phyloP scores from a whole-genome alignment of 2,888 invertebrate species.

The Leptopilina drosophilae region DNA sequence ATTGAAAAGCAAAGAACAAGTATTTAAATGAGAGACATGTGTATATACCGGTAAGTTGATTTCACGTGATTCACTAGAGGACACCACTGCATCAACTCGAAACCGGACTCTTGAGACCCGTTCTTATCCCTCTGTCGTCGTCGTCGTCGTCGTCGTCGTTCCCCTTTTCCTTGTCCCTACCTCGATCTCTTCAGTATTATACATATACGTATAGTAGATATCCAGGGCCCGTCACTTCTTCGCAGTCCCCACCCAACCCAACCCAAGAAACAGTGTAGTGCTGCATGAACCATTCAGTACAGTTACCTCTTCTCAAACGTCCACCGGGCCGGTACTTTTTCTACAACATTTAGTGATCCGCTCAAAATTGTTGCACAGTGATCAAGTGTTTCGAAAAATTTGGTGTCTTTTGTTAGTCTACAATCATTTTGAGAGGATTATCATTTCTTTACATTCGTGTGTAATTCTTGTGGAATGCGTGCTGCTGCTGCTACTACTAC shows the following conservation, averaged over 20 bases:
- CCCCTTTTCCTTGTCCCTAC: slow-evolving; percentile 44
- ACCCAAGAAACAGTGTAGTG: slow-evolving; percentile 54
- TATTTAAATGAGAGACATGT: slow-evolving; percentile 68
- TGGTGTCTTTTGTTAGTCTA: too few species aligned
- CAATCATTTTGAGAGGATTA: too few species aligned
- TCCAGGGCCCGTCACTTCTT: slow-evolving; percentile 49
- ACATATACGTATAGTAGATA: not conserved
- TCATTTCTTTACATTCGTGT: too few species aligned
- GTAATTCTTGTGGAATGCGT: too few species aligned
- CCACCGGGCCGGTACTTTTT: not conserved
- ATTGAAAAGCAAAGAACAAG: slow-evolving; percentile 68
- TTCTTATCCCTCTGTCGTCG: slow-evolving; percentile 23
- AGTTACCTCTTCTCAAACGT: slow-evolving; percentile 47
- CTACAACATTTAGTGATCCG: too few species aligned
- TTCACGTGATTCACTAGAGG: slow-evolving; percentile 66
- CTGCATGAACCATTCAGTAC: slow-evolving; percentile 55
- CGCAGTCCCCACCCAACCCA: slow-evolving; percentile 54
- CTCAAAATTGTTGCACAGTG: too few species aligned
- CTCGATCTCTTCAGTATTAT: slow-evolving; percentile 43
- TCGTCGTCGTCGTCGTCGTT: not conserved
- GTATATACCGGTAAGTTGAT: slow-evolving; percentile 65
- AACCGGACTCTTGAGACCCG: slow-evolving; percentile 26
- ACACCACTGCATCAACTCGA: slow-evolving; percentile 62
- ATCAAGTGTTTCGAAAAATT: too few species aligned
- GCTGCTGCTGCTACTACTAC: too few species aligned